Percentiles rank a stretch among this genome's conserved stretches.
These are phyloP conservation scores for Mamestra brassicae DNA, from an alignment of 2,888 invertebrate species.

Conservation along the genomic window DNA sequence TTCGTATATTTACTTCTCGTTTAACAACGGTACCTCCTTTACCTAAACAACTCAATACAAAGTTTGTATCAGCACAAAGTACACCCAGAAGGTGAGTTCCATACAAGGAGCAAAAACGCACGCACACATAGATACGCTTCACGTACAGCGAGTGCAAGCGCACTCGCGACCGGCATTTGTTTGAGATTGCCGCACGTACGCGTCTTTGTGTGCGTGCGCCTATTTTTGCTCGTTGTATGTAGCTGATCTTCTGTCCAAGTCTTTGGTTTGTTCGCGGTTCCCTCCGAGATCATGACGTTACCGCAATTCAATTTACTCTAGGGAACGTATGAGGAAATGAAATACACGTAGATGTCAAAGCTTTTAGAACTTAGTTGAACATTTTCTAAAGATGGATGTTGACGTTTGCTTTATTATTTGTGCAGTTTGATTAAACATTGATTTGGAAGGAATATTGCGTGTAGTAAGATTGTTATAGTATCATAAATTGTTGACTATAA, in stretches of 20 bases:
- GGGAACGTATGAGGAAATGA: constrained; percentile 52
- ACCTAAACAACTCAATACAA: constrained; percentile 41
- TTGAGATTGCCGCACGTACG: background rate
- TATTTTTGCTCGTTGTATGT: background rate
- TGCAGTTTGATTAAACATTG: background rate
- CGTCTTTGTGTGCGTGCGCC: background rate
- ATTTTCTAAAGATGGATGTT: constrained; percentile 28
- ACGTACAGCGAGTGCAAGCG: background rate
- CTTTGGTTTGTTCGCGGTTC: constrained; percentile 2
- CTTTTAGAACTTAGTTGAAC: constrained; percentile 36
- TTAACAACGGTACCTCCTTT: constrained; percentile 36
- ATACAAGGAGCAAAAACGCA: background rate
- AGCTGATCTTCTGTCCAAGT: background rate
- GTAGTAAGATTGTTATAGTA: too few species aligned
- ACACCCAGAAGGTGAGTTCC: background rate
- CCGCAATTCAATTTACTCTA: constrained; percentile 54
- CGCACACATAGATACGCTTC: constrained; percentile 1
- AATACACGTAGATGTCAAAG: constrained; percentile 47
- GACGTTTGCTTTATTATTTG: constrained; percentile 12
- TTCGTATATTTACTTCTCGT: constrained; percentile 18
- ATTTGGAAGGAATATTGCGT: background rate
- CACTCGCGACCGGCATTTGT: background rate
- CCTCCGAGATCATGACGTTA: constrained; percentile 48
- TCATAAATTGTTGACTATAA: background rate
- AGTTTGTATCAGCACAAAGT: constrained; percentile 15